phyloP scores from a whole-genome alignment of 1,140 invertebrate species.

The Onthophagus taurus region DNA sequence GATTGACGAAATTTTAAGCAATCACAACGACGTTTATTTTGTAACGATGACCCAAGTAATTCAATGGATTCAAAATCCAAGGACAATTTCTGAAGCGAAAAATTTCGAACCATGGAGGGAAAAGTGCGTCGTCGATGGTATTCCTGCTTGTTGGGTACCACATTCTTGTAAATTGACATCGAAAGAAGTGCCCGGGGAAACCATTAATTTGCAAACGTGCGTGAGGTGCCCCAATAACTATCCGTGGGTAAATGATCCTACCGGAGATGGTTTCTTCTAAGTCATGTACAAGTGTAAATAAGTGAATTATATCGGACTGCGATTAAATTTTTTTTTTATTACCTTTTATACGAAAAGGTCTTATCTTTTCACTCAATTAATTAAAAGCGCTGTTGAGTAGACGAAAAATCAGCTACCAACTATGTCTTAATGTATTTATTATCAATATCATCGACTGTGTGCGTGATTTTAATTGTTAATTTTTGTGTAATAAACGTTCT shows the following conservation, averaged over 20 bases:
- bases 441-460: too few species aligned
- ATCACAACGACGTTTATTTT: constrained; percentile 90
- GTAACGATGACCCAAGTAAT: constrained; percentile 97
- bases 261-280: constrained; percentile 84
- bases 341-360: too few species aligned
- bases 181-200: constrained; percentile 87
- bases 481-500: too few species aligned
- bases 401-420: too few species aligned
- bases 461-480: too few species aligned
- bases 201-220: constrained; percentile 87
- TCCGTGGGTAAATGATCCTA: constrained; percentile 88
- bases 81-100: constrained; percentile 72
- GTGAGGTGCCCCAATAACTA: constrained; percentile 88
- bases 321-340: constrained; percentile 6
- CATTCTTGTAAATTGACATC: constrained; percentile 84
- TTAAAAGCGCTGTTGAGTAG: too few species aligned
- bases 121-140: constrained; percentile 75
- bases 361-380: too few species aligned
- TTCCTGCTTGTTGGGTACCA: constrained; percentile 74
- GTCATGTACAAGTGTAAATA: constrained; percentile 22
- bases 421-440: too few species aligned
- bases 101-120: constrained; percentile 92
- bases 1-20: constrained; percentile 83
- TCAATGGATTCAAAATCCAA: constrained; percentile 92
- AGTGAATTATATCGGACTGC: constrained; percentile 10